Evolutionary conservation across 2,888 invertebrate genomes (phyloP), one percentile per base, ranked within the genome.

Genomic region (Torymus aiolomorphi): DNA sequence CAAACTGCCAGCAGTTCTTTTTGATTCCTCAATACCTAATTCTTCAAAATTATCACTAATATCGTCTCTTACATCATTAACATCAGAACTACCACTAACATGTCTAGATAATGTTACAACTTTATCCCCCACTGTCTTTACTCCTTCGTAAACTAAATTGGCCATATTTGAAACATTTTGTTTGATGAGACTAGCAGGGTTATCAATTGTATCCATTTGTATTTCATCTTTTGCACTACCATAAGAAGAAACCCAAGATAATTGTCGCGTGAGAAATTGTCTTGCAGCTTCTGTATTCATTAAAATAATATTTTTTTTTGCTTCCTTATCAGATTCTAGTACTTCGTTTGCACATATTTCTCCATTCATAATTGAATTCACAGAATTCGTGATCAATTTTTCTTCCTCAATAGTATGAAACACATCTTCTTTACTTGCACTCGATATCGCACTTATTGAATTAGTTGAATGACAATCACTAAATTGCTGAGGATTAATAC

Each of bases 261-360:
- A 90, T 86, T 96, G 96, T 84, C 94, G 92, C 18, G 94, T 95
- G 71, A 96, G 89, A 90, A 95, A 96, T 85, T 96, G 95, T 85
- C 94, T 93, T 3, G 96, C 95, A 65, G 95, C 95, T 91, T 95
- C 95, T 49, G 95, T 95, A 87, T 95, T 95, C n/a, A 95, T 93
- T 87, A 95, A 94, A 85, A 95, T 94, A 85, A 94, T 94, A 86
- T 94, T 94, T 78, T 92, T 90, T 86, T 93, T 93, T 72, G 89
- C 89, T 65, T 90, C 89, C 75, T 88, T 89, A 11, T 86, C 86
- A 5, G 82, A 81, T 24, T 87, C 86, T 11, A 65, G 66, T 20
- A 76, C 54, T 49, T 82, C 80, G 12, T 67, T 59, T 20, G 54
- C 12, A 66, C 51, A 71, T 61, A 66, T 51, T 63, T 76, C 76